Base-by-base conservation (phyloP, 1,140 invertebrate genomes). In the Drosophila biarmipes region DNA sequence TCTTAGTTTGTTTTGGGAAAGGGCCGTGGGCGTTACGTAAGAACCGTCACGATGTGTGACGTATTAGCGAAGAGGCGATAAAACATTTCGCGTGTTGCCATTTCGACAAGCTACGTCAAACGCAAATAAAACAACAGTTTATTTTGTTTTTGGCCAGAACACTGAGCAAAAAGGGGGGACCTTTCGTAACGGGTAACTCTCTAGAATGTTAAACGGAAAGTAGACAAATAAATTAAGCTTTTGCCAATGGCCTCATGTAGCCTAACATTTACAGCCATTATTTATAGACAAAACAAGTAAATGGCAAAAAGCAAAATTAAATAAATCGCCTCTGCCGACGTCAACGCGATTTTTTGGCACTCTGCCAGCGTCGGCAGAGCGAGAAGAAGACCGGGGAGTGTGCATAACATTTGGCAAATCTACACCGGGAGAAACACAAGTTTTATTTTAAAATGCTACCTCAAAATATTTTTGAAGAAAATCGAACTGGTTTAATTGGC, bases 11-110 rank as follows among this genome's bases (percentile, higher is more conserved):
- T 17, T 45, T 45, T 21, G 21, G 11, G 24, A 49, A 49, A 51
- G 58, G 69, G 35, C 45, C 24, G 37, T 51, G 54, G 75, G 80
- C 73, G 62, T 86, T 86, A 86, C 78, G 82, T 86, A 86, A 86
- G 61, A 59, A n/a, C 43, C 42, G 73, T 77, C 78, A 80, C 73
- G 63, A 78, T 73, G 59, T 59, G 62, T 82, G 79, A 82, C 79
- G 79, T 86, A 87, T 87, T 85, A 87, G 81, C 81, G 38, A 15
- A 52, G 37, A 42, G 63, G 68, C 73, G 82, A 78, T 81, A 85
- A 85, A 86, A 81, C 17, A 75, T 66, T 85, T 85, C 78, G 82
- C 78, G 78, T 81, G 78, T 74, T 87, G 82, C 72, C 59, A 81
- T 85, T 85, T 74, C 56, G 62, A 56, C 29, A 40, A 53, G 21